These are phyloP conservation scores for Chironomus tentans DNA, from an alignment of 2,888 invertebrate genomes.

Conservation along the genomic window DNA sequence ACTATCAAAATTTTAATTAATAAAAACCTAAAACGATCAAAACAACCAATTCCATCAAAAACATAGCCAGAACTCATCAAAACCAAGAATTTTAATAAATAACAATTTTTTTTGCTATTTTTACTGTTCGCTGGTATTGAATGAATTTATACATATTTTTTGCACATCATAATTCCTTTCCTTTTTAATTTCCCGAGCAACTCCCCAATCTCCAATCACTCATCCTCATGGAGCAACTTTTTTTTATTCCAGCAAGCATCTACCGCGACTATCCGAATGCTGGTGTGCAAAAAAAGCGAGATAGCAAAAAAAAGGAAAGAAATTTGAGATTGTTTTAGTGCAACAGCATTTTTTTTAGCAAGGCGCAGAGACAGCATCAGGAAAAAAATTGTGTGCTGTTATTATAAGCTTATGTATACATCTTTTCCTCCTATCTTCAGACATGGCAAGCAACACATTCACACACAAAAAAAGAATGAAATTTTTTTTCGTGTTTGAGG, in stretches of 20 bases:
- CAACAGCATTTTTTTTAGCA: background rate
- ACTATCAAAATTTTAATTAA: too few species aligned
- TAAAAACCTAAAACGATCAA: too few species aligned
- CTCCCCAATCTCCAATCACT: background rate
- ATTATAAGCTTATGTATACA: constrained; percentile 11
- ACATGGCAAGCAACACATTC: constrained; percentile 17
- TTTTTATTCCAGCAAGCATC: background rate
- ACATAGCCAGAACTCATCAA: too few species aligned
- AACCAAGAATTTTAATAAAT: too few species aligned
- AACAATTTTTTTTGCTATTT: background rate
- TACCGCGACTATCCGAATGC: background rate
- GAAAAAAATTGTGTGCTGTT: constrained; percentile 12
- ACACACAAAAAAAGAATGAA: background rate
- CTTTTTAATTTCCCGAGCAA: background rate
- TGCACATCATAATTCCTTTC: background rate
- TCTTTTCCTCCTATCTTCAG: constrained; percentile 7
- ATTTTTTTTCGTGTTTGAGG: background rate
- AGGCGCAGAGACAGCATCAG: constrained; percentile 14
- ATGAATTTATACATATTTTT: background rate
- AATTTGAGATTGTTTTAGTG: constrained; percentile 26
- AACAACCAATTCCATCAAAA: too few species aligned
- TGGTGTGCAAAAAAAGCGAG: background rate
- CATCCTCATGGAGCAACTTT: background rate
- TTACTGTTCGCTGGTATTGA: background rate
- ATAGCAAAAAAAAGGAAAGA: background rate